phyloP scores from a whole-genome alignment of 2,113 vertebrate genomes.

The Ageneiosus marmoratus region DNA sequence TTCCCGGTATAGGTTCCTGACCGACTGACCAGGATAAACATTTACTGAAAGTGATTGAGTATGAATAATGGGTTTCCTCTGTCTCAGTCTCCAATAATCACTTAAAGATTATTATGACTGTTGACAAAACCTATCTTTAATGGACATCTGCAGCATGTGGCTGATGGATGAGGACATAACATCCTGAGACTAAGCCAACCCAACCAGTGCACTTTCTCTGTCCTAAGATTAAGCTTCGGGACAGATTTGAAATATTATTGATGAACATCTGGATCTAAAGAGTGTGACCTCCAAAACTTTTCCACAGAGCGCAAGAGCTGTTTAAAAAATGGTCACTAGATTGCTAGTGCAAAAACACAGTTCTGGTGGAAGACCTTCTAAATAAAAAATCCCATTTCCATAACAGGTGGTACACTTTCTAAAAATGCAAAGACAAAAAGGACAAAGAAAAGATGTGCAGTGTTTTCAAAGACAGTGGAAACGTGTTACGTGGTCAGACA shows the following conservation, averaged over 20 bases:
- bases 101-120: constrained; percentile 21
- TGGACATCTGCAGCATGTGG: constrained; percentile 26
- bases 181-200: background rate
- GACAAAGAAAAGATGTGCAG: too few relatives aligned
- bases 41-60: background rate
- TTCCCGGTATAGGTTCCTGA: background rate
- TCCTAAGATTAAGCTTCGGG: background rate
- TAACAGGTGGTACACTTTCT: background rate
- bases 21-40: background rate
- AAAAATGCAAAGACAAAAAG: background rate
- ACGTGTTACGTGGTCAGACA: too few relatives aligned
- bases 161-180: constrained; percentile 30
- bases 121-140: constrained; percentile 17
- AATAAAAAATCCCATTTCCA: background rate
- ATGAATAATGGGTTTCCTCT: background rate
- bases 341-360: background rate
- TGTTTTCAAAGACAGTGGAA: too few relatives aligned
- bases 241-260: background rate
- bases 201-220: background rate
- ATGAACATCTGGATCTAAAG: background rate
- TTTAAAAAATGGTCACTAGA: background rate
- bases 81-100: background rate
- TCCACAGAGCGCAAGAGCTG: background rate
- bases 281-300: background rate
- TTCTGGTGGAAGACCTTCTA: background rate